Percentiles rank a stretch among this genome's conserved stretches.
Evolutionary conservation across 1,140 invertebrate genomes (phyloP).

Genomic region (Caenorhabditis briggsae): DNA sequence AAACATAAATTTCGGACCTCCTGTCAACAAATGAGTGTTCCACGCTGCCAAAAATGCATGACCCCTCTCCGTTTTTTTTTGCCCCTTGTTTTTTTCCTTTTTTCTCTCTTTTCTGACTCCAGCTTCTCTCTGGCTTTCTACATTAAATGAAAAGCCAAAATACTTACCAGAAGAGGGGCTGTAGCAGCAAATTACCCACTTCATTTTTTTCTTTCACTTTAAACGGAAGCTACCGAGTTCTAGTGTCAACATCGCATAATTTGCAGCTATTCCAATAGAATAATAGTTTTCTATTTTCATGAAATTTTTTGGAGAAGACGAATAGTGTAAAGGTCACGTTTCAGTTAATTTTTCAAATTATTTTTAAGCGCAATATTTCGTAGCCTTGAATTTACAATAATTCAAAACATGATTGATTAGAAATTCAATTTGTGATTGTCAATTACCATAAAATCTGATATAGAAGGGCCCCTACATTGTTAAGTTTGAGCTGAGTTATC

Average conservation of each 20-base stretch:
- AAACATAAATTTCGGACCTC: background rate
- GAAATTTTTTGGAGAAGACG: background rate
- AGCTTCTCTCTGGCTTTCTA: background rate
- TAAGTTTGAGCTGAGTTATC: too few relatives aligned
- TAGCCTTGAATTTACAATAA: too few relatives aligned
- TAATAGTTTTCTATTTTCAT: background rate
- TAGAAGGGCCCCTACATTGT: too few relatives aligned
- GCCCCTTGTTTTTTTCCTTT: background rate
- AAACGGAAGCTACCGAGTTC: background rate
- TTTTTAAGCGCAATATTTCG: too few relatives aligned
- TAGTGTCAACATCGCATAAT: slow-evolving; percentile 16
- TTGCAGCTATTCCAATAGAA: background rate
- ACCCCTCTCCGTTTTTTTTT: background rate
- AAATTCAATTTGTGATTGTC: too few relatives aligned
- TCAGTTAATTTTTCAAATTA: too few relatives aligned
- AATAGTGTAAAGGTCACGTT: too few relatives aligned
- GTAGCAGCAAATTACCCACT: slow-evolving; percentile 4
- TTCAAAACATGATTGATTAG: too few relatives aligned
- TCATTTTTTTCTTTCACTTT: slow-evolving; percentile 7
- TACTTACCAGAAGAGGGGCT: background rate
- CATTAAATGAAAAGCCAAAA: slow-evolving; percentile 18
- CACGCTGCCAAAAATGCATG: slow-evolving; percentile 35
- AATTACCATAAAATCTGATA: too few relatives aligned
- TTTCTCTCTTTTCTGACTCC: background rate
- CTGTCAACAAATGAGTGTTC: slow-evolving; percentile 34